Evolutionary conservation across 2,888 invertebrate species (phyloP).

Genomic region (Epinotia ramella): DNA sequence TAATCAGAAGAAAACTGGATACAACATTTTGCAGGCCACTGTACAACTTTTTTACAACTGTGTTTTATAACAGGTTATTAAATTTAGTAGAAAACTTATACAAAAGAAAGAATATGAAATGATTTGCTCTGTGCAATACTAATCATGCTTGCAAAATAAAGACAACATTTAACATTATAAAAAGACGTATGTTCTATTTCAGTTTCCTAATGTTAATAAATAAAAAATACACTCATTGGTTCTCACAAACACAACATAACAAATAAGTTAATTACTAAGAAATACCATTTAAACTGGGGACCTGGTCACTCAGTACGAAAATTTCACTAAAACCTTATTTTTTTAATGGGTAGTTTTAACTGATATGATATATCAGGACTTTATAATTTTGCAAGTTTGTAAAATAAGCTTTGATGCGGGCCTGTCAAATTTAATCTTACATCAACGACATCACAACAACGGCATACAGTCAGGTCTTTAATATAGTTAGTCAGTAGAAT

Average conservation of each 20-base stretch:
- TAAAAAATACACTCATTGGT: neutral
- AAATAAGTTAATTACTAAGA: neutral
- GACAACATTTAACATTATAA: conserved; percentile 41
- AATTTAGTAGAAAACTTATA: neutral
- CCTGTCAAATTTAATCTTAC: neutral
- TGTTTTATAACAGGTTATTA: conserved; percentile 3
- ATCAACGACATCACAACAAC: neutral
- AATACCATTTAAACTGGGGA: too few species aligned
- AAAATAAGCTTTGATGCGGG: neutral
- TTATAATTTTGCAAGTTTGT: neutral
- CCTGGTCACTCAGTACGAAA: neutral
- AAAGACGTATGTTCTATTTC: conserved; percentile 33
- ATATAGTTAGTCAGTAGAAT: neutral
- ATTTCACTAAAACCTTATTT: neutral
- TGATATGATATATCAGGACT: neutral
- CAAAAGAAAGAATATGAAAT: neutral
- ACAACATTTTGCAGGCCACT: too few species aligned
- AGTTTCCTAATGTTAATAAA: neutral
- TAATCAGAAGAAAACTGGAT: too few species aligned
- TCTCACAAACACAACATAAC: neutral
- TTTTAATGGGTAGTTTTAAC: conserved; percentile 1
- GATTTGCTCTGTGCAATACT: neutral
- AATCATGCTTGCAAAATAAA: neutral
- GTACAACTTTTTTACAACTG: neutral
- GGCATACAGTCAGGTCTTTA: neutral